Evolutionary conservation across 2,797 vertebrate species (phyloP).

Genomic region (Mastacembelus armatus): DNA sequence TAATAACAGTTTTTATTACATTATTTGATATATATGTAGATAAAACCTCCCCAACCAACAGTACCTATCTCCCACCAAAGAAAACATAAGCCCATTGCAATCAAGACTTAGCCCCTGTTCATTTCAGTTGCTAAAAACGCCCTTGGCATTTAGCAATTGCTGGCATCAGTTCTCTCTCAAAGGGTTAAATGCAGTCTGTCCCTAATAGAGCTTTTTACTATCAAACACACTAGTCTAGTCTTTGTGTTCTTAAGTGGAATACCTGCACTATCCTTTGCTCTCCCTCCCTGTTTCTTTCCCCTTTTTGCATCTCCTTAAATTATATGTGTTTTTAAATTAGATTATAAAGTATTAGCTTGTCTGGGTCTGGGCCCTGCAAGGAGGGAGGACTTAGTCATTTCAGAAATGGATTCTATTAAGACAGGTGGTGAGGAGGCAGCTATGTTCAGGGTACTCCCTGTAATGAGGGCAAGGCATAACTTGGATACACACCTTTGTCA

Average conservation of each 20-base stretch:
- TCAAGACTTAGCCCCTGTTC: too few species aligned
- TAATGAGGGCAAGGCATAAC: slow-evolving; percentile 84
- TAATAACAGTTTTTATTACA: too few species aligned
- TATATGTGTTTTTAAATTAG: slow-evolving; percentile 88
- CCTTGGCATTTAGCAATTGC: slow-evolving; percentile 68
- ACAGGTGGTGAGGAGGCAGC: slow-evolving; percentile 83
- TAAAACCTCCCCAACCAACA: too few species aligned
- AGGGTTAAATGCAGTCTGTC: slow-evolving; percentile 71
- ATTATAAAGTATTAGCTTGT: slow-evolving; percentile 87
- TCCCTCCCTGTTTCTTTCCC: slow-evolving; percentile 55
- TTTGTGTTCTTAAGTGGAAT: slow-evolving; percentile 82
- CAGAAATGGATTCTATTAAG: slow-evolving; percentile 89
- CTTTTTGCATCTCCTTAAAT: slow-evolving; percentile 85
- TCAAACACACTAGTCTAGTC: slow-evolving; percentile 65
- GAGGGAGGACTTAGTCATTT: slow-evolving; percentile 85
- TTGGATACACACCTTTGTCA: slow-evolving; percentile 84
- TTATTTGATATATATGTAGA: too few species aligned
- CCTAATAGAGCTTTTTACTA: slow-evolving; percentile 79
- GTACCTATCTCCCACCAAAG: too few species aligned
- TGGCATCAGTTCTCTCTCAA: slow-evolving; percentile 69
- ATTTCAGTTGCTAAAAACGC: too few species aligned
- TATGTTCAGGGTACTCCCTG: slow-evolving; percentile 82
- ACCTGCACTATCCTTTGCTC: slow-evolving; percentile 74
- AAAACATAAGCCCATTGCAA: too few species aligned
- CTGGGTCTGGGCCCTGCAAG: slow-evolving; percentile 80